Base-by-base conservation (phyloP, 2,888 invertebrate species). In the Helobdella robusta region DNA sequence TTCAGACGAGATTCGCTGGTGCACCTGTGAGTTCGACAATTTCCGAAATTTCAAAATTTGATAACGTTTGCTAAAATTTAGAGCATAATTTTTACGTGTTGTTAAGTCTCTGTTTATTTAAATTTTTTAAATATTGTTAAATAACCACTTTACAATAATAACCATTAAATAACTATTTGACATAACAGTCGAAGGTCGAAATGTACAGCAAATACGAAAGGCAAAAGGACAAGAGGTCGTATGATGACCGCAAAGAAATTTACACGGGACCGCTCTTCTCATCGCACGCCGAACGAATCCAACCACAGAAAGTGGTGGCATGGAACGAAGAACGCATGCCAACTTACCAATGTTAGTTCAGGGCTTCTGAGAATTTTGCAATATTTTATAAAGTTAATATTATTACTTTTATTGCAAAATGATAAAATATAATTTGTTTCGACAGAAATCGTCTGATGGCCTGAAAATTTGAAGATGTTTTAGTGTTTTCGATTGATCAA, bases 151-250 rank as follows among this genome's bases (percentile, higher is more conserved):
- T 5, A n/a, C 5, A 8, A 25, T 8, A 50, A 5, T 50, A 4
- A 25, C 50, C 6, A 4, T 50, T 4, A 50, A 8, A 5, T 8
- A 50, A n/a, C n/a, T 50, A 15, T 23, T 25, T 28, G 20, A 3
- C 23, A 52, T 1, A 35, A 30, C 64, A 71, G 71, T 56, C 70
- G 32, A 78, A 78, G 73, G 75, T 79, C 64, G 73, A 74, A 68
- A 73, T 79, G 71, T 79, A 76, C 75, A 79, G 78, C 71, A 76
- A 79, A 70, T 79, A 77, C 69, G 79, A 79, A 70, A 71, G 78
- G 6, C 76, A 76, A 60, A 78, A 78, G 48, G 79, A 79, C 72
- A 75, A 74, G 68, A 67, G 78, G 59, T 72, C 74, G 6, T 79
- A 77, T 68, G 74, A 69, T 6, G 73, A 77, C 58, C 73, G 78